A percentile compares a stretch with the other conserved stretches of the same genome.
These are phyloP conservation scores for Mesocentrotus franciscanus DNA, from an alignment of 53 echinoderm and acorn worm species.

Conservation along the genomic window DNA sequence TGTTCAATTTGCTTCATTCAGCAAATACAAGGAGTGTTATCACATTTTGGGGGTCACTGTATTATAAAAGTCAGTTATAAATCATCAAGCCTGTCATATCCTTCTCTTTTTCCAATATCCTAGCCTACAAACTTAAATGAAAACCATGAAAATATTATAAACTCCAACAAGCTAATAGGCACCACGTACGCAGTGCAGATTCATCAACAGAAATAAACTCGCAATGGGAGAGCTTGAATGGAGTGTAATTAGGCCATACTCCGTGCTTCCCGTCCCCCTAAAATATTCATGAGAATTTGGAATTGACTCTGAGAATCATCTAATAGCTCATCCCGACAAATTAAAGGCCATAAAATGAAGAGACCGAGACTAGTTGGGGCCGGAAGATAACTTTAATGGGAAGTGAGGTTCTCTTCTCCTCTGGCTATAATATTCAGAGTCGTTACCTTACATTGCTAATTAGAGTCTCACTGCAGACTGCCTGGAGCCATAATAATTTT, in stretches of 20 bases:
- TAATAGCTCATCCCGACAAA: conserved; percentile 59
- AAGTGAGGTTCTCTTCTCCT: background rate
- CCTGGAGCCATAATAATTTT: background rate
- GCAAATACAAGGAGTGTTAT: background rate
- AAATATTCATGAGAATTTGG: conserved; percentile 55
- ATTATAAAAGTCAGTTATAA: background rate
- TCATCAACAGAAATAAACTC: conserved; percentile 21
- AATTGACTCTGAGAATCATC: conserved; percentile 10
- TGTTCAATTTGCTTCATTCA: conserved; percentile 2
- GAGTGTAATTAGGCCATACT: conserved; percentile 38
- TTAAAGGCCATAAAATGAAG: conserved; percentile 58
- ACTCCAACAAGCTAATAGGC: conserved; percentile 23
- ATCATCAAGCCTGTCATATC: background rate
- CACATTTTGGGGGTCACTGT: background rate
- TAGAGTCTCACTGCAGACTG: conserved; percentile 14
- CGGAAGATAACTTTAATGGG: conserved; percentile 15
- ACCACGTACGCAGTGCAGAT: background rate
- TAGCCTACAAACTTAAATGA: background rate
- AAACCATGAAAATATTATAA: conserved; percentile 2
- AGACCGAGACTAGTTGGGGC: conserved; percentile 42
- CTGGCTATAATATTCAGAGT: background rate
- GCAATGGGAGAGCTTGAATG: background rate
- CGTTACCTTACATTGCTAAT: conserved; percentile 31
- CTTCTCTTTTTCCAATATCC: background rate
- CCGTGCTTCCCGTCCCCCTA: background rate